Evolutionary conservation across 2,888 invertebrate genomes (phyloP), one percentile per base, ranked within the genome.

Genomic region (Electrophaes corylata): DNA sequence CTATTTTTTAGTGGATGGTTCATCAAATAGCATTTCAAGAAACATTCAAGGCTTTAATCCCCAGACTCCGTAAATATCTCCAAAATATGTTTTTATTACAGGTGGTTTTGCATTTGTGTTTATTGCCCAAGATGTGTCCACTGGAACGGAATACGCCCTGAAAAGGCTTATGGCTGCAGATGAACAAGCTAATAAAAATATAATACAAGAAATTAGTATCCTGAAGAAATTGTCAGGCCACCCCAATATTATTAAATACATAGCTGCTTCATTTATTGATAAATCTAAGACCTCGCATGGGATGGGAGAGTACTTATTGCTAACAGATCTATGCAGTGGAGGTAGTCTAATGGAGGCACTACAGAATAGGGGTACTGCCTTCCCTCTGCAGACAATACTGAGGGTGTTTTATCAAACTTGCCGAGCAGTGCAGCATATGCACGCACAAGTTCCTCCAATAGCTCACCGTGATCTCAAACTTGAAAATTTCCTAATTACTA

Each of bases 81-180:
- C n/a, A n/a, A n/a, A 29, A 29, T 6, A 12, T 4, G 12, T 20
- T 26, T 53, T 64, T 91, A 93, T 93, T 94, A 50, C 92, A 98
- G 98, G 98, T 93, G 98, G 98, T 64, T 98, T 97, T 93, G 98
- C 98, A 60, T 96, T 97, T 92, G 98, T 98, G 58, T 98, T 96
- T 93, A 96, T 97, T 70, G 98, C 97, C 72, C 97, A 98, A 93
- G 98, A 98, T 91, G 89, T 95, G 61, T 93, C 94, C 62, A 94
- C 94, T 65, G 96, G 97, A 63, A 96, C 96, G 69, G 97, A 98
- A 79, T 98, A 96, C 93, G 98, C 98, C 73, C 93, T 98, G 66
- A 98, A 98, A 94, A 94, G 96, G 83, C 92, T 97, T 66, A 93
- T 97, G 84, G 96, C 96, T 43, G 95, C 95, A 45, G 96, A 96